Conservation (phyloP, 2,113 vertebrate genomes). For the Seriola aureovittata region DNA sequence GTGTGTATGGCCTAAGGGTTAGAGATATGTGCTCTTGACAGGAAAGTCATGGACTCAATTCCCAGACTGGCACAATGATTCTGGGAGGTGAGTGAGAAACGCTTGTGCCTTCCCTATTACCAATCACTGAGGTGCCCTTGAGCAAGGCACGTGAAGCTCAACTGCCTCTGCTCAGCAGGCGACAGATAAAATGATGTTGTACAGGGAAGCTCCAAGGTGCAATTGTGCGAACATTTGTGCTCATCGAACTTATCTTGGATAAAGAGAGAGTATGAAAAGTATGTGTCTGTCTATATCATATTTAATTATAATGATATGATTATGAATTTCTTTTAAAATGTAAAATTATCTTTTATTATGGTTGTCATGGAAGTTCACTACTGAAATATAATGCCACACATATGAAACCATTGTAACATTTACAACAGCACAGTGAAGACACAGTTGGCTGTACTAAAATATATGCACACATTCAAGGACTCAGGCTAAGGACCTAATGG, state of each 20-base stretch:
- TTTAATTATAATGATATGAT: neutral
- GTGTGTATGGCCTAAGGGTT: constrained; percentile 25
- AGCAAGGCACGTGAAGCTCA: neutral
- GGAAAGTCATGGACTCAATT: constrained; percentile 16
- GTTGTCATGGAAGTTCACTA: too few species aligned
- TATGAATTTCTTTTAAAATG: too few species aligned
- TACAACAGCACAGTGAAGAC: too few species aligned
- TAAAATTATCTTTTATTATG: too few species aligned
- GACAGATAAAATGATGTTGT: neutral
- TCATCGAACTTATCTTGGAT: neutral
- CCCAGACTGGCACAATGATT: neutral
- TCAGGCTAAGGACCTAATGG: too few species aligned
- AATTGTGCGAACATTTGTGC: neutral
- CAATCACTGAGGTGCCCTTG: neutral
- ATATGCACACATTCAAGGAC: too few species aligned
- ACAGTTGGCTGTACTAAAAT: too few species aligned
- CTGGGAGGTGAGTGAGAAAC: constrained; percentile 17
- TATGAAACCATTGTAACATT: too few species aligned
- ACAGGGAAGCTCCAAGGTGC: neutral
- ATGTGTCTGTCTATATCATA: neutral
- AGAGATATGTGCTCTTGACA: constrained; percentile 24
- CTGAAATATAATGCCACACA: too few species aligned
- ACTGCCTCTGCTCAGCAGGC: neutral
- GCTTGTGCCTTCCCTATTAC: neutral
- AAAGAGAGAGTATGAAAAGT: neutral